Conservation (phyloP, 2,797 vertebrate species). For the Paratrypauchen microcephalus region DNA sequence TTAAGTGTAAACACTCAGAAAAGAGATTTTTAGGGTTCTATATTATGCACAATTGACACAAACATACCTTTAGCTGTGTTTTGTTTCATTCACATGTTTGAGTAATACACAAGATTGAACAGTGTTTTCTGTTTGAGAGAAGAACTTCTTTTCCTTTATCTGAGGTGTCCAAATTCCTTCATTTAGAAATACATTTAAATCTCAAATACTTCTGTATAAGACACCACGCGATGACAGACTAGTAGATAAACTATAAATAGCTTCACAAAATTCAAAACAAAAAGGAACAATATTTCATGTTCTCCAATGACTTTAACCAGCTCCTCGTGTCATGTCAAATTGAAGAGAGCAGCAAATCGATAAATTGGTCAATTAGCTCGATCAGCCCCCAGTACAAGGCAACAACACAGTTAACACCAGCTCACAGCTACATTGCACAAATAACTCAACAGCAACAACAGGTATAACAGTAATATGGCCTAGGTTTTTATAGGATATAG, state of each 20-base stretch:
- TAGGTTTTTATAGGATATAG: background rate
- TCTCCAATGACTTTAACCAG: background rate
- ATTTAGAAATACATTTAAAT: background rate
- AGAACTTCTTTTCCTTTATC: background rate
- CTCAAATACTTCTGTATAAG: background rate
- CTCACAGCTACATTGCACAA: conserved; percentile 12
- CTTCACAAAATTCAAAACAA: too few relatives aligned
- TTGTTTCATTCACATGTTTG: too few relatives aligned
- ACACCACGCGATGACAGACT: too few relatives aligned
- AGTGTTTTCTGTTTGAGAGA: too few relatives aligned
- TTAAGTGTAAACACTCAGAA: conserved; percentile 33
- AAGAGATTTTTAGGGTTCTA: too few relatives aligned
- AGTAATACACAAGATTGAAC: too few relatives aligned
- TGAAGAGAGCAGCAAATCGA: conserved; percentile 21
- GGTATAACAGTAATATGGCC: background rate
- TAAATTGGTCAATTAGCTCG: conserved; percentile 25
- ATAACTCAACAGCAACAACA: background rate
- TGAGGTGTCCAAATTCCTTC: background rate
- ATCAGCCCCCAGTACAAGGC: background rate
- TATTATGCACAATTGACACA: too few relatives aligned
- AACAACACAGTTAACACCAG: conserved; percentile 18
- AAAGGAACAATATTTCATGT: too few relatives aligned
- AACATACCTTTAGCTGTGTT: too few relatives aligned
- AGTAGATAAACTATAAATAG: too few relatives aligned
- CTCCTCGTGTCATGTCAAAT: background rate